Evolutionary conservation across 2,113 vertebrate species (phyloP).

Genomic region (Corythornis cristatus): DNA sequence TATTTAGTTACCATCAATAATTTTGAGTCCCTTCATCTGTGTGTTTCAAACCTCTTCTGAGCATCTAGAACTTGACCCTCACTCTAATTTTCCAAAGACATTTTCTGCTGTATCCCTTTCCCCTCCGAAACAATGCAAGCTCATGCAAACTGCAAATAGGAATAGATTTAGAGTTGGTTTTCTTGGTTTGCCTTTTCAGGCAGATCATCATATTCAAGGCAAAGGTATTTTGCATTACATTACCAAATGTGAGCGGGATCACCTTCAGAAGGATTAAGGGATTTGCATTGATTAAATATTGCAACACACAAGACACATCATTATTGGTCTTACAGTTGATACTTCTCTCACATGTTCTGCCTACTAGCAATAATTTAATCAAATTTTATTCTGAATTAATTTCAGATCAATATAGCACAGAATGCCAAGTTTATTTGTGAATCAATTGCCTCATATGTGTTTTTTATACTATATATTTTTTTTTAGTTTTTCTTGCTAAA

Average conservation of each 20-base stretch:
- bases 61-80: background rate
- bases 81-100: background rate
- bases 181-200: background rate
- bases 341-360: background rate
- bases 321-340: background rate
- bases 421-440: background rate
- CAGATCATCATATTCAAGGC: background rate
- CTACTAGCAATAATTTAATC: background rate
- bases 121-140: background rate
- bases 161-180: background rate
- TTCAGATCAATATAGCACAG: background rate
- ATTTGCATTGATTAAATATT: conserved; percentile 11
- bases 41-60: background rate
- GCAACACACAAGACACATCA: conserved; percentile 23
- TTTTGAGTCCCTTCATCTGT: background rate
- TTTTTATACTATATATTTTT: background rate
- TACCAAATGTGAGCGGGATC: background rate
- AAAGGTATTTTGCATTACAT: background rate
- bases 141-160: background rate
- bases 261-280: conserved; percentile 14
- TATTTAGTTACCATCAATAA: too few species aligned
- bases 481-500: conserved; percentile 22
- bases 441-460: background rate
- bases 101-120: background rate
- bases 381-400: background rate